Conservation (phyloP, 2,113 vertebrate species). For the Phylloscopus trochilus region DNA sequence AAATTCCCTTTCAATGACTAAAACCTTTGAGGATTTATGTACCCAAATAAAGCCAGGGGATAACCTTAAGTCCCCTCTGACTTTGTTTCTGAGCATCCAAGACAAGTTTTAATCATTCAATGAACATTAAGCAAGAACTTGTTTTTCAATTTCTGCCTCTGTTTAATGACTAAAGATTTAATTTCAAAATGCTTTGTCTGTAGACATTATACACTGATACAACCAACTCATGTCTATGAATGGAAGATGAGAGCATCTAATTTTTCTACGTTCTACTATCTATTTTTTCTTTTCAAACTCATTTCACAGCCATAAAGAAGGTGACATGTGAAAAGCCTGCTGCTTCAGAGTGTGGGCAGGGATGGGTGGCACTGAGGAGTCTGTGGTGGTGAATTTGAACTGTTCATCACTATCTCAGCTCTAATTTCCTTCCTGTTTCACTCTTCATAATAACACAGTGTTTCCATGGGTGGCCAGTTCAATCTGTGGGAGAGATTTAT, state of each 20-base stretch:
- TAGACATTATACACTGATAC: not conserved
- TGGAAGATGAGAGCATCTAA: not conserved
- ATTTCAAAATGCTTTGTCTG: not conserved
- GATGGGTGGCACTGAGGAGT: not conserved
- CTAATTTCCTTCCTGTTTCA: not conserved
- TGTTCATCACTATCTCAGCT: not conserved
- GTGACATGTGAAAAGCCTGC: not conserved
- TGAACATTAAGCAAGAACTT: not conserved
- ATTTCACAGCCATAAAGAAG: not conserved
- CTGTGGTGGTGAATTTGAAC: not conserved
- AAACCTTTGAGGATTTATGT: not conserved
- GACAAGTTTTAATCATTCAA: not conserved
- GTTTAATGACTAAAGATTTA: not conserved
- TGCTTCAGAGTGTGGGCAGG: not conserved
- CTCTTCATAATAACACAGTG: not conserved
- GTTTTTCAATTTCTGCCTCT: not conserved
- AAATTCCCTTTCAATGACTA: not conserved
- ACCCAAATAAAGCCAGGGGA: not conserved
- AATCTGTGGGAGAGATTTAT: not conserved
- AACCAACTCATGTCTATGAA: not conserved
- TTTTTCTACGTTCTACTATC: not conserved
- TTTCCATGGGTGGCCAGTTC: not conserved
- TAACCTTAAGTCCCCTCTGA: not conserved
- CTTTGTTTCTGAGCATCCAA: not conserved
- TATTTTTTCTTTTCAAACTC: constrained; percentile 1